Evolutionary conservation across 1,140 invertebrate genomes (phyloP).

Genomic region (Colletes gigas): DNA sequence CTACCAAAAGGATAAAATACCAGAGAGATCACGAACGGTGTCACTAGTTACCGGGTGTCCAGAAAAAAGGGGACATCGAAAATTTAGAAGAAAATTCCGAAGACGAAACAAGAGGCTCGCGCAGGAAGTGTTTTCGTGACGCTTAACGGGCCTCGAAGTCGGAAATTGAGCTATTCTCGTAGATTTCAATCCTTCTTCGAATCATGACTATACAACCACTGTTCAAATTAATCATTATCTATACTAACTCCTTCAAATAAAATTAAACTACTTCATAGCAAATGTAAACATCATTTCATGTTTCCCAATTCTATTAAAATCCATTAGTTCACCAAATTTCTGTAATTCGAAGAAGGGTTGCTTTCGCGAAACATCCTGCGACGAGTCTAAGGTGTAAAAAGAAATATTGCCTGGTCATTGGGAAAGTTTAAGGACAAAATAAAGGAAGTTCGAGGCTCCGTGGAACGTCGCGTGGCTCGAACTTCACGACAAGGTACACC

Average conservation of each 20-base stretch:
- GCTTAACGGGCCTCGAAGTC: neutral
- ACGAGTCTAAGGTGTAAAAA: neutral
- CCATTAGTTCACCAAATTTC: too few relatives aligned
- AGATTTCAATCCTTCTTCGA: too few relatives aligned
- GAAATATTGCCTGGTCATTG: neutral
- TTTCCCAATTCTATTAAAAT: too few relatives aligned
- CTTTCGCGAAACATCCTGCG: too few relatives aligned
- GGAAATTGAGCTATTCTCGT: neutral
- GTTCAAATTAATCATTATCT: too few relatives aligned
- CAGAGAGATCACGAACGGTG: neutral
- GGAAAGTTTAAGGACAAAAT: neutral
- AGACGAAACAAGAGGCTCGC: constrained; percentile 1
- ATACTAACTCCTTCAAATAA: too few relatives aligned
- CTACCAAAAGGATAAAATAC: neutral
- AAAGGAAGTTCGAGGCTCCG: neutral
- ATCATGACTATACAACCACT: too few relatives aligned
- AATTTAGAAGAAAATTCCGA: neutral
- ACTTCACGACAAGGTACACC: constrained; percentile 72
- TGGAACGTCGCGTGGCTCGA: neutral
- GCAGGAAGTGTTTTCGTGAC: constrained; percentile 6
- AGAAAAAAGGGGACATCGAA: neutral
- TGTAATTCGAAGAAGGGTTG: too few relatives aligned
- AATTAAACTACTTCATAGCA: too few relatives aligned
- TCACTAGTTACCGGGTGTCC: neutral
- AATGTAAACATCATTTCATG: too few relatives aligned